Conservation (phyloP, 2,797 vertebrate genomes). For the Acanthornis magna region DNA sequence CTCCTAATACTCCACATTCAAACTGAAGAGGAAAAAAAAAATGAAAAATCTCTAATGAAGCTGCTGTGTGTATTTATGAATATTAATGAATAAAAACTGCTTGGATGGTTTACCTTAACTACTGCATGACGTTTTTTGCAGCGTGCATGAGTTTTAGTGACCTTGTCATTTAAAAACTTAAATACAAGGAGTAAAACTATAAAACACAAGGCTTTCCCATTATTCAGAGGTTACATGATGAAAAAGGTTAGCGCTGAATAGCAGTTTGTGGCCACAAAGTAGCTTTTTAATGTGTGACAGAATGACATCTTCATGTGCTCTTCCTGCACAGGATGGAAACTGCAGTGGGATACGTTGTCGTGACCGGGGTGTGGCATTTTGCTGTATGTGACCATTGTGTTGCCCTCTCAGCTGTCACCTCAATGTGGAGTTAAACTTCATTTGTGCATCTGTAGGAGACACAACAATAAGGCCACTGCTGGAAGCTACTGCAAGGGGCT, state of each 20-base stretch:
- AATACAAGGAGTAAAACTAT: slow-evolving; percentile 79
- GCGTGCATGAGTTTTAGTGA: slow-evolving; percentile 98
- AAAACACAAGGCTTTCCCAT: slow-evolving; percentile 87
- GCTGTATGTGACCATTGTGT: slow-evolving; percentile 28
- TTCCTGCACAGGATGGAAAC: slow-evolving; percentile 55
- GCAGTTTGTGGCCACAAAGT: not conserved
- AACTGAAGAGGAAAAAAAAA: slow-evolving; percentile 87
- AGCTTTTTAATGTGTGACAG: slow-evolving; percentile 70
- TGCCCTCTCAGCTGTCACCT: slow-evolving; percentile 26
- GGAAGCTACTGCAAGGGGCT: slow-evolving; percentile 65
- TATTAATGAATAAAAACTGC: slow-evolving; percentile 99
- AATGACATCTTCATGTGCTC: slow-evolving; percentile 59
- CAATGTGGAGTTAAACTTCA: slow-evolving; percentile 27
- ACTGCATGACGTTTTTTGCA: slow-evolving; percentile 99
- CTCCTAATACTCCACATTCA: slow-evolving; percentile 95
- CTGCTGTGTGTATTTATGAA: slow-evolving; percentile 99
- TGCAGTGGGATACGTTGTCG: slow-evolving; percentile 59
- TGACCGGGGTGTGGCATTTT: slow-evolving; percentile 3
- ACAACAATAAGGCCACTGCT: slow-evolving; percentile 59
- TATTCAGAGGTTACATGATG: slow-evolving; percentile 79
- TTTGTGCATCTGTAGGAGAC: slow-evolving; percentile 52
- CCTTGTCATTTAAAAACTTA: slow-evolving; percentile 85
- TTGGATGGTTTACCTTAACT: slow-evolving; percentile 99
- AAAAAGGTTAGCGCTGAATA: slow-evolving; percentile 53
- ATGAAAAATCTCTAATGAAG: slow-evolving; percentile 92